These are phyloP conservation scores for Scaeva pyrastri DNA, from an alignment of 2,888 invertebrate genomes.

Conservation along the genomic window DNA sequence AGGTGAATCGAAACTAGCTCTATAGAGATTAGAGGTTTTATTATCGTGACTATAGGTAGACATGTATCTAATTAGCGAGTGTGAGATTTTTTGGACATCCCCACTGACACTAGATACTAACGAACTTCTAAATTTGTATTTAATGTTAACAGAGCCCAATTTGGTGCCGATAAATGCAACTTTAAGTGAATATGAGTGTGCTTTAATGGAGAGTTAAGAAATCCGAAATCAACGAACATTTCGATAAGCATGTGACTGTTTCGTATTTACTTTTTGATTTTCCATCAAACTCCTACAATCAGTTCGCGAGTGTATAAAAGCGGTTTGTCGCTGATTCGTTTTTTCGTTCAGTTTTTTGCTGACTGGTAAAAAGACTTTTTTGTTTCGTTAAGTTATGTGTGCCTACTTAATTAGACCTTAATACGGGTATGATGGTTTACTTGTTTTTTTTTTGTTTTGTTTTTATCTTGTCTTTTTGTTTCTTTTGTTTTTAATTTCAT, in stretches of 20 bases:
- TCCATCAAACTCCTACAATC: constrained; percentile 3
- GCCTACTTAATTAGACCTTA: constrained; percentile 5
- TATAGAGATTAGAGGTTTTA: constrained; percentile 4
- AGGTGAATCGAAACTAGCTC: neutral
- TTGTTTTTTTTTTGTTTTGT: constrained; percentile 2
- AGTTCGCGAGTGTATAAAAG: neutral
- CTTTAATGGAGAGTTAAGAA: neutral
- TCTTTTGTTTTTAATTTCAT: neutral
- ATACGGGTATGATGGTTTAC: constrained; percentile 8
- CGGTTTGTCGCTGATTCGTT: constrained; percentile 4
- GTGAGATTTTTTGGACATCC: constrained; percentile 3
- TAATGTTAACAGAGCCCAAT: neutral
- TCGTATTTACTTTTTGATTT: neutral
- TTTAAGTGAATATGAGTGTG: neutral
- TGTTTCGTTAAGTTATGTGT: constrained; percentile 11
- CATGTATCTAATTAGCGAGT: constrained; percentile 10
- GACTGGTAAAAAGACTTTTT: constrained; percentile 2
- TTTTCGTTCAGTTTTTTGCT: neutral
- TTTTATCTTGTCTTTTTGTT: no score
- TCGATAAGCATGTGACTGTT: constrained; percentile 11
- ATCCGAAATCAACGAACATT: neutral
- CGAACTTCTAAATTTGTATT: constrained; percentile 17
- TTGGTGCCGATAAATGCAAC: constrained; percentile 22
- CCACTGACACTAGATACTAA: neutral
- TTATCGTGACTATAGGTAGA: constrained; percentile 1